Conservation (phyloP, 2,888 invertebrate genomes). For the Xylota sylvarum region DNA sequence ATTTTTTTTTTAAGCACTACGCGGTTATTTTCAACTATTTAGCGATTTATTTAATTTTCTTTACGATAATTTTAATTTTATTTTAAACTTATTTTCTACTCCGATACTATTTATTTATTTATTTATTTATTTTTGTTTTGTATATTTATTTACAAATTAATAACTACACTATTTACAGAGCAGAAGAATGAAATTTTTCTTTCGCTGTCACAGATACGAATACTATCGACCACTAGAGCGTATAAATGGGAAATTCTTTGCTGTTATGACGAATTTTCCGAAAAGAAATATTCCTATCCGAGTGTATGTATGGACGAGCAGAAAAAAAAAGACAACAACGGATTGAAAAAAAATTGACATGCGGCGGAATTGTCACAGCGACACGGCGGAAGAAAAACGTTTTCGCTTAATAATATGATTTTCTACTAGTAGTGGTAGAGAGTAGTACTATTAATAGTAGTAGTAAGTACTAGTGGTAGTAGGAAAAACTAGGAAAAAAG, state of each 20-base stretch:
- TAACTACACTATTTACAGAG: constrained; percentile 73
- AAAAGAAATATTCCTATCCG: constrained; percentile 34
- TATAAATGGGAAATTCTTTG: constrained; percentile 72
- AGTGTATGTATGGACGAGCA: constrained; percentile 34
- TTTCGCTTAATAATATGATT: constrained; percentile 44
- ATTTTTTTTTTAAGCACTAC: constrained; percentile 55
- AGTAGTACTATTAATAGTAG: constrained; percentile 38
- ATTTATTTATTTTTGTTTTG: constrained; percentile 13
- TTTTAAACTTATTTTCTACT: constrained; percentile 22
- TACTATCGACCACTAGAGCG: constrained; percentile 73
- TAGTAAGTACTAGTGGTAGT: constrained; percentile 31
- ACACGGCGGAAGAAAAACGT: constrained; percentile 54
- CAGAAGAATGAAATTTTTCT: constrained; percentile 35
- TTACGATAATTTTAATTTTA: constrained; percentile 33
- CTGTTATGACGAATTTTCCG: constrained; percentile 74
- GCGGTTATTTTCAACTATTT: constrained; percentile 38
- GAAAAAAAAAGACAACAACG: constrained; percentile 17
- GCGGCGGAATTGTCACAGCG: constrained; percentile 73
- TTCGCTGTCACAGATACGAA: constrained; percentile 50
- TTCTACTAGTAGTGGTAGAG: constrained; percentile 11
- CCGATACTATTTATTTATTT: constrained; percentile 11
- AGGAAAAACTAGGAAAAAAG: constrained; percentile 18
- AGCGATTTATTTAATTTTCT: constrained; percentile 27
- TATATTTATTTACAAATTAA: constrained; percentile 49
- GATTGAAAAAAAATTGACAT: constrained; percentile 55